Base-by-base conservation (phyloP, 2,888 invertebrate genomes). In the Caradrina kadenii region DNA sequence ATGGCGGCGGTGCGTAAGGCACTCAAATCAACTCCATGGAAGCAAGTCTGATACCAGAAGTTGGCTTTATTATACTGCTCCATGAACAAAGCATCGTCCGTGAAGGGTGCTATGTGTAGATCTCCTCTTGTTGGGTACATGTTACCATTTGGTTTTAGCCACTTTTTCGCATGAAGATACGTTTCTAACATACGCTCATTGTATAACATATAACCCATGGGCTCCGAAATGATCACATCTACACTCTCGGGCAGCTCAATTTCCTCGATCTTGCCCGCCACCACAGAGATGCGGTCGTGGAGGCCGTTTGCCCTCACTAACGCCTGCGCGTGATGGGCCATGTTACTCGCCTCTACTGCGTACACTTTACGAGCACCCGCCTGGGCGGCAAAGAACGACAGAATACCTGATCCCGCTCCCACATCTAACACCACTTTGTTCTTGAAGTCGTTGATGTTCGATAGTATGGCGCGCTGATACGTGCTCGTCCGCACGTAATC, bases 171-270 rank as follows among this genome's bases (percentile, higher is more conserved):
- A 96, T 99, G 99, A 74, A 99, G 96, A 96, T 99, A 99, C 0
- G 99, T 99, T 96, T 99, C 99, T 83, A 99, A 96, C 99, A 99
- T 99, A 78, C 99, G 96, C 93, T 99, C 99, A 95, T 99, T 99
- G 93, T 99, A 99, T 68, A 99, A 96, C 99, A 99, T 99, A 92
- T 99, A 99, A n/a, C 99, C 99, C 99, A 99, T 99, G 0, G 99
- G 99, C 94, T 99, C 99, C 1, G 99, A 99, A 83, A 99, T 98
- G 86, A 99, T 99, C 54, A 99, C 97, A 94, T 99, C 99, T 22
- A 99, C 99, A 87, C 96, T 97, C 92, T 99, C 99, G 1, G 99
- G 99, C 77, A 99, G 95, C 83, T 98, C 98, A 55, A 99, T 98
- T 96, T 99, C 99, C 93, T 99, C 99, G 76, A 99, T 99, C 96